These are phyloP conservation scores for Leptobrachium leishanense DNA, from an alignment of 2,113 vertebrate species.

Conservation along the genomic window DNA sequence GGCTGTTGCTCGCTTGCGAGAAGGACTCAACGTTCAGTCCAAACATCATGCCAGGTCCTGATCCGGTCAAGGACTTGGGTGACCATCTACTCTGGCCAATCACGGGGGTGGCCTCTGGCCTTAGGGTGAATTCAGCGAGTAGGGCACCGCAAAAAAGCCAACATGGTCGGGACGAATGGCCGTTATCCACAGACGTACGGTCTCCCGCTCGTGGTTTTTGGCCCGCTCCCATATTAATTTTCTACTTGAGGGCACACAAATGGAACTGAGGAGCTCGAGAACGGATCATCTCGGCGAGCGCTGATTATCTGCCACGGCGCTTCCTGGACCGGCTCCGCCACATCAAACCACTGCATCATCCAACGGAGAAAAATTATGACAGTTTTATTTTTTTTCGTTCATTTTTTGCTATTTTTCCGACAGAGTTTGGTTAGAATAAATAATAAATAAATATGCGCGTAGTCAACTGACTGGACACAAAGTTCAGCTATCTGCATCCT, in stretches of 20 bases:
- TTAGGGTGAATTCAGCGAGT: no score
- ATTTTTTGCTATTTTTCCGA: no score
- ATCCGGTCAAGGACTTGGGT: no score
- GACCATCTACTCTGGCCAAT: no score
- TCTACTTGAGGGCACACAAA: conserved; percentile 56
- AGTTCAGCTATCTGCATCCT: background rate
- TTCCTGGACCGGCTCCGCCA: background rate
- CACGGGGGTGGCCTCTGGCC: no score
- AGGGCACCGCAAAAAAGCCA: no score
- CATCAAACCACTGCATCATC: conserved; percentile 20
- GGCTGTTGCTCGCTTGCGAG: no score
- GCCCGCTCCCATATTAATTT: conserved; percentile 55
- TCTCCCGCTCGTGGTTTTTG: no score
- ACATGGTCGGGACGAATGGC: no score
- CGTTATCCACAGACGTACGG: no score
- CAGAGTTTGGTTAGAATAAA: background rate
- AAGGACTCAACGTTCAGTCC: no score
- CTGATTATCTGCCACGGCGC: conserved; percentile 49
- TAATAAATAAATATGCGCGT: background rate
- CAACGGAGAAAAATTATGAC: background rate
- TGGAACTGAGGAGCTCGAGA: conserved; percentile 40
- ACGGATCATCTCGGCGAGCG: conserved; percentile 44
- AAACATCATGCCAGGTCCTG: no score
- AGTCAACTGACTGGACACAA: background rate
- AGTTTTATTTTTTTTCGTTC: background rate